Evolutionary conservation across 2,797 vertebrate species (phyloP).

Genomic region (Sphenodon punctatus): DNA sequence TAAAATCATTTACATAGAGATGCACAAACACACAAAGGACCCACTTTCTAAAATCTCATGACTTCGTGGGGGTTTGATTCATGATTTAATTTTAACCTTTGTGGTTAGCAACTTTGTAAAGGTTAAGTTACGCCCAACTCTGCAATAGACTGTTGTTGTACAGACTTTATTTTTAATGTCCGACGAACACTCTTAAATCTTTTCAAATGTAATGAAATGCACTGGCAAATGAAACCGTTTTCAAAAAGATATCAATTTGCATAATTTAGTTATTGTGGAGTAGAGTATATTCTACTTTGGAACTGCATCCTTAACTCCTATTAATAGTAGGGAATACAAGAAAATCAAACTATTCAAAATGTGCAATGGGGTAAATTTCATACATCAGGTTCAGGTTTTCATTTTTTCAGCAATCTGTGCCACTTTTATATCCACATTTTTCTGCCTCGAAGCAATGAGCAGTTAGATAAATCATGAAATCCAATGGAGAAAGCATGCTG

Average conservation of each 20-base stretch:
- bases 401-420: neutral
- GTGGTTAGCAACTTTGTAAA: neutral
- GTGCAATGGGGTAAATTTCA: neutral
- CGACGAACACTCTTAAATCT: neutral
- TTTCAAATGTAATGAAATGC: neutral
- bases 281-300: neutral
- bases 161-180: slow-evolving; percentile 3
- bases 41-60: too few relatives aligned
- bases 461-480: neutral
- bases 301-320: neutral
- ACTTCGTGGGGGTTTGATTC: too few relatives aligned
- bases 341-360: neutral
- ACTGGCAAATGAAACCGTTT: neutral
- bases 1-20: too few relatives aligned
- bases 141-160: neutral
- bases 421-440: slow-evolving; percentile 11
- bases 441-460: slow-evolving; percentile 28
- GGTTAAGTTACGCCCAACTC: neutral
- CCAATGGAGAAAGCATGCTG: slow-evolving; percentile 15
- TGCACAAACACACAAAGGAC: too few relatives aligned
- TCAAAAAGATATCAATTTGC: neutral
- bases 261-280: neutral
- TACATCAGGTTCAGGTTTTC: neutral
- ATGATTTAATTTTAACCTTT: too few relatives aligned
- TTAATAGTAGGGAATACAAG: neutral